Conservation (phyloP, 2,888 invertebrate species). For the Megalurothrips usitatus region DNA sequence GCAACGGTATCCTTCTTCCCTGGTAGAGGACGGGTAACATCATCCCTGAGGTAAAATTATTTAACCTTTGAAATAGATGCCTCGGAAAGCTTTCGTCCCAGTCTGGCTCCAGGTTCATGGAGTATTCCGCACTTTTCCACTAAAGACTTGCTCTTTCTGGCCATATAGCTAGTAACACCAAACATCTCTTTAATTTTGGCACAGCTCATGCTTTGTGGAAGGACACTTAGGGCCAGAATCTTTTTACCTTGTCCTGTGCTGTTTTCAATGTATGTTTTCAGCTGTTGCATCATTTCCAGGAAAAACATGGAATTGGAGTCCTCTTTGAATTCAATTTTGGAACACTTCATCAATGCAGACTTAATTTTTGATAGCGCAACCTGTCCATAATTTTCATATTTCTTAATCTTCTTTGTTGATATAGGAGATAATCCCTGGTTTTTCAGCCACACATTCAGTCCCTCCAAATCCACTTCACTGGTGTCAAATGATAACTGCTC, state of each 20-base stretch:
- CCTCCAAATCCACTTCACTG: no score
- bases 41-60: neutral
- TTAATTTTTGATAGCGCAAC: no score
- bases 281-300: neutral
- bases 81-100: neutral
- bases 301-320: no score
- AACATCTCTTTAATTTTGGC: neutral
- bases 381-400: no score
- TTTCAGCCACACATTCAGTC: no score
- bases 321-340: no score
- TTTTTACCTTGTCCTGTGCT: neutral
- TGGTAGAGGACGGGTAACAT: neutral
- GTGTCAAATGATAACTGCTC: no score
- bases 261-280: neutral
- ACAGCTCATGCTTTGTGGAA: neutral
- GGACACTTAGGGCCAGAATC: neutral
- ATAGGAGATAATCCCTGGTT: no score
- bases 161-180: neutral
- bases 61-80: neutral
- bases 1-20: neutral
- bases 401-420: no score
- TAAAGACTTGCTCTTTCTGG: neutral
- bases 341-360: no score
- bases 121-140: neutral
- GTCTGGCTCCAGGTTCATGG: neutral